Evolutionary conservation across 2,113 vertebrate species (phyloP).

Genomic region (Ptychochromis oligacanthus): DNA sequence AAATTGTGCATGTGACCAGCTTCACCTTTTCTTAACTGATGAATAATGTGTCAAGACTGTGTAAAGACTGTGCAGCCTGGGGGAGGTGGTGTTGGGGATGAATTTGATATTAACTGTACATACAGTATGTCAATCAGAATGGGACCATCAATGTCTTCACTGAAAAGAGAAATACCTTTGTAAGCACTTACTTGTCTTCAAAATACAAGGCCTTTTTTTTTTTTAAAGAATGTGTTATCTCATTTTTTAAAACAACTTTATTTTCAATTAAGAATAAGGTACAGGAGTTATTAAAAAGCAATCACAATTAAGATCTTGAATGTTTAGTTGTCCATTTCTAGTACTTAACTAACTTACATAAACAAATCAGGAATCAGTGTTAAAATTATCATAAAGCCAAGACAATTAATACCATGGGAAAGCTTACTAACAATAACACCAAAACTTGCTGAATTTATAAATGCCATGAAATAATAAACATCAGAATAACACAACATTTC

Average conservation of each 20-base stretch:
- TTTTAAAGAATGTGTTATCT: slow-evolving; percentile 78
- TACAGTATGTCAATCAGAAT: slow-evolving; percentile 78
- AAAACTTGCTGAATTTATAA: background rate
- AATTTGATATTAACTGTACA: slow-evolving; percentile 83
- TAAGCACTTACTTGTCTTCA: slow-evolving; percentile 90
- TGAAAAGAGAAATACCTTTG: slow-evolving; percentile 84
- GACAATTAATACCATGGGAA: background rate
- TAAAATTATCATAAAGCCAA: slow-evolving; percentile 36
- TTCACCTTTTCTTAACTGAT: slow-evolving; percentile 85
- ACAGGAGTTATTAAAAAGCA: slow-evolving; percentile 28
- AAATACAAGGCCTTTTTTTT: slow-evolving; percentile 83
- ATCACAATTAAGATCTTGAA: slow-evolving; percentile 15
- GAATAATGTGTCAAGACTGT: slow-evolving; percentile 78
- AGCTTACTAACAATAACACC: background rate
- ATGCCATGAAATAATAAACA: background rate
- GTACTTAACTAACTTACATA: background rate
- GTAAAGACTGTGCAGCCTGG: slow-evolving; percentile 58
- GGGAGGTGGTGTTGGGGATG: slow-evolving; percentile 47
- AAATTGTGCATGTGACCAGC: slow-evolving; percentile 87
- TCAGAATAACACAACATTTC: slow-evolving; percentile 12
- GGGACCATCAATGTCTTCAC: slow-evolving; percentile 83
- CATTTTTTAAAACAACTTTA: slow-evolving; percentile 46
- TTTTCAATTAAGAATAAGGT: slow-evolving; percentile 24
- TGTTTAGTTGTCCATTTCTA: background rate
- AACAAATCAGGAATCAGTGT: slow-evolving; percentile 45